These are phyloP conservation scores for Medauroidea extradentata DNA, from an alignment of 1,140 invertebrate species.

Conservation along the genomic window DNA sequence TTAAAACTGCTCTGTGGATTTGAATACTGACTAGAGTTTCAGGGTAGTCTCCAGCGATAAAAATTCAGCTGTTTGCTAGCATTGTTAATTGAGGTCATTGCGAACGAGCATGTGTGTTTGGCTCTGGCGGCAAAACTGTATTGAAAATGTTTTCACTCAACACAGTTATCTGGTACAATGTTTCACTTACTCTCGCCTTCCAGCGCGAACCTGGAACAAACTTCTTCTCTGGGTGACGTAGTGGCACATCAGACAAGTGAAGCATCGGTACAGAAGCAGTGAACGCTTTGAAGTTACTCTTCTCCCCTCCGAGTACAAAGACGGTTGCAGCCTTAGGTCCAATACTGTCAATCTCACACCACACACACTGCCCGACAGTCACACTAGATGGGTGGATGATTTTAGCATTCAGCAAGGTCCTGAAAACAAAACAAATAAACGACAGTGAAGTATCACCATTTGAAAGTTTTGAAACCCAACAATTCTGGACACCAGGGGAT, in stretches of 20 bases:
- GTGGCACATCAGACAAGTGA: not conserved
- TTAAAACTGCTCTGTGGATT: too few relatives aligned
- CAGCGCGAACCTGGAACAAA: not conserved
- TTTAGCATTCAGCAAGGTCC: not conserved
- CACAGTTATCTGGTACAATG: too few relatives aligned
- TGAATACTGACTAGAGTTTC: too few relatives aligned
- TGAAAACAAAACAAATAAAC: not conserved
- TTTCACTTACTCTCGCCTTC: not conserved
- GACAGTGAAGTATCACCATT: too few relatives aligned
- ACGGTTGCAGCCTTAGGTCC: not conserved
- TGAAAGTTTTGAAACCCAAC: too few relatives aligned
- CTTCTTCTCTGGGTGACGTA: slow-evolving; percentile 5
- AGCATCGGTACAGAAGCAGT: not conserved
- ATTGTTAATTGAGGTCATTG: too few relatives aligned
- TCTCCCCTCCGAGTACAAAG: not conserved
- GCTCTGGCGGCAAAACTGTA: too few relatives aligned
- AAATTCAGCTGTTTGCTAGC: too few relatives aligned
- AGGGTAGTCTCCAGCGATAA: too few relatives aligned
- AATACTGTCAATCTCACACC: not conserved
- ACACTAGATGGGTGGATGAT: not conserved
- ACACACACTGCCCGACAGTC: not conserved
- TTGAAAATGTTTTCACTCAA: too few relatives aligned
- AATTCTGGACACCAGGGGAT: too few relatives aligned
- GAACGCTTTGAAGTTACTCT: not conserved
- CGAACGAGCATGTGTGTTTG: too few relatives aligned